Evolutionary conservation across 23 tunicate species (phyloP), one percentile per base, ranked within the genome.

Genomic region (Trididemnum nubilum): DNA sequence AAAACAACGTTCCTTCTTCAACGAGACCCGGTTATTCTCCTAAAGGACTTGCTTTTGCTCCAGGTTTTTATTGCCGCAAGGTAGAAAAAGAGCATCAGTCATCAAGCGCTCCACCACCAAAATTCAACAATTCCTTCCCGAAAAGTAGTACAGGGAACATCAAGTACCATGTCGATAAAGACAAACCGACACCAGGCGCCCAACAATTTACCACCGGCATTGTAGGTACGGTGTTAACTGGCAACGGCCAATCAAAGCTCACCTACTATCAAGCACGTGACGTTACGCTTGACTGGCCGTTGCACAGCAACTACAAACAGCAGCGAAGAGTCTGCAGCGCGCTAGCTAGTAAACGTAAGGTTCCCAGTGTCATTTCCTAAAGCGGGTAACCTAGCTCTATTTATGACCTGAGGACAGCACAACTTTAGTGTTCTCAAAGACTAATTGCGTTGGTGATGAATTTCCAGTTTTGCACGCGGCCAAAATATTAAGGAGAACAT

Each of bases 11-110:
- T 35, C 12, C 44, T 24, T n/a, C 78, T 9, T 2, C 66, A n/a
- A 19, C 25, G 22, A 33, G 88, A 39, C 52, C 77, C 28, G 50
- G 66, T n/a, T 60, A 61, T 73, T 33, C 82, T 27, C 82, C 83
- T 5, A 85, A 85, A 36, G 76, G 76, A 44, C 21, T 85, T 3
- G 70, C 90, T 19, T 85, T 77, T 71, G 77, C 90, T 2, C 90
- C 90, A 12, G 90, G 90, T 28, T 71, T 85, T 36, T 85, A 85
- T 52, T 85, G 90, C 71, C 76, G 77, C 21, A 85, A 85, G 69
- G 3, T 85, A 1, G 90, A 77, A 24, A 65, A 50, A 52, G 88
- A 85, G 22, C 88, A 76, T 50, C 58, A 24, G 18, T 18, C 33
- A 2, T 3, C 5, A 9, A 31, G 24, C 23, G 28, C 4, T 32